These are phyloP conservation scores for Aphelinus certus DNA, from an alignment of 1,140 invertebrate genomes.

Conservation along the genomic window DNA sequence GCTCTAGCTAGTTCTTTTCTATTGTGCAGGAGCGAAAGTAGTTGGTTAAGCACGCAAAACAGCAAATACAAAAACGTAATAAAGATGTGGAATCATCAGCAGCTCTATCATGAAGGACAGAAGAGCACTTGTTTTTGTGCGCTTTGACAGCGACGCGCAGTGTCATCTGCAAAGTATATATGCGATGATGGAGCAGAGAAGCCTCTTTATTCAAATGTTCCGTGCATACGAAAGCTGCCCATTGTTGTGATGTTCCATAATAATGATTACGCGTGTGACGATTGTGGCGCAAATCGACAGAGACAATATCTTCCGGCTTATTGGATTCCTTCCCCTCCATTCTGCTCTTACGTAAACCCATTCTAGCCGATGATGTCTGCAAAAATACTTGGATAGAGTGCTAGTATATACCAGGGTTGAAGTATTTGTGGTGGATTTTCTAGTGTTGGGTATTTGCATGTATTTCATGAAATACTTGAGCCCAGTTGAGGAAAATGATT, in stretches of 20 bases:
- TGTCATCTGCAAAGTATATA: not conserved
- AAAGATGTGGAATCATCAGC: not conserved
- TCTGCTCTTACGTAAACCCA: not conserved
- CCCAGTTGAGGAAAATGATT: too few species aligned
- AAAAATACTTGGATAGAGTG: too few species aligned
- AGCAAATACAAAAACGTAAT: not conserved
- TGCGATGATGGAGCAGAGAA: too few species aligned
- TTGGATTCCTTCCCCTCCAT: not conserved
- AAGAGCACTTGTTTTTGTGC: constrained; percentile 6
- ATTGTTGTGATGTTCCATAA: constrained; percentile 6
- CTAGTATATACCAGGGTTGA: too few species aligned
- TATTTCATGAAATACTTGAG: too few species aligned
- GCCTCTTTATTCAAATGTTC: constrained; percentile 1
- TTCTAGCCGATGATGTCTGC: not conserved
- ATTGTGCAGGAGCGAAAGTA: not conserved
- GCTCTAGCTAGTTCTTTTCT: too few species aligned
- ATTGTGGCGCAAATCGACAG: too few species aligned
- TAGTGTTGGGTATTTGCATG: too few species aligned
- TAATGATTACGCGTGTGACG: not conserved
- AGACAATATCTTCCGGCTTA: not conserved
- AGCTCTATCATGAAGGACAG: constrained; percentile 6
- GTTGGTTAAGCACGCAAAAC: not conserved
- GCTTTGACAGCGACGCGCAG: not conserved
- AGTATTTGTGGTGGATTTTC: too few species aligned
- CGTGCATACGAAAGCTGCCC: not conserved